Conservation (phyloP, 2,888 invertebrate species). For the Ramazzottius varieornatus region DNA sequence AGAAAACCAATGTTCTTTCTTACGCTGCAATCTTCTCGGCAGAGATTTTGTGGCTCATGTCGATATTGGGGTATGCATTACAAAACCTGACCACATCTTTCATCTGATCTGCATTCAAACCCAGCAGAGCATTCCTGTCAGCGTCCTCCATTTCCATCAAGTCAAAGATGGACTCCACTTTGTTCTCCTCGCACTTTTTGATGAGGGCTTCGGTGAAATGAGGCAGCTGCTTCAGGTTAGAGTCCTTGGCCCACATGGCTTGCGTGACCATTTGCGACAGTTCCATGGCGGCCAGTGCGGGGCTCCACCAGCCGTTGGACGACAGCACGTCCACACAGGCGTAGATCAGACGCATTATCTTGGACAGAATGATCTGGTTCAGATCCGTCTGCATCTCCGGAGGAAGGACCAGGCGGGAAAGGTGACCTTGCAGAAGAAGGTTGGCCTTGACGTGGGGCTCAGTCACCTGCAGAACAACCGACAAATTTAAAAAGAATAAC, state of each 20-base stretch:
- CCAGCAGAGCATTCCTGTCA: conserved; percentile 40
- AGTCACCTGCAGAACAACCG: too few species aligned
- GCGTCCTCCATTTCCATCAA: conserved; percentile 57
- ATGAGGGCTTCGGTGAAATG: conserved; percentile 70
- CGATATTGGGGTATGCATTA: conserved; percentile 94
- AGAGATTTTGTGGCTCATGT: conserved; percentile 64
- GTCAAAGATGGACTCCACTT: conserved; percentile 74
- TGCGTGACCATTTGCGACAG: conserved; percentile 98
- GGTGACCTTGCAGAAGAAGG: conserved; percentile 73
- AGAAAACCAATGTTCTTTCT: conserved; percentile 3
- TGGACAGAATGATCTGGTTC: conserved; percentile 7
- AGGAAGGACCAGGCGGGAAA: conserved; percentile 71
- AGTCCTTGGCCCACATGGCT: conserved; percentile 98
- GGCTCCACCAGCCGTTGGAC: conserved; percentile 89
- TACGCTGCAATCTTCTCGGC: conserved; percentile 38
- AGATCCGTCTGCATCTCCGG: conserved; percentile 77
- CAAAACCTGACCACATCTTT: conserved; percentile 94
- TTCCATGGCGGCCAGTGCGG: conserved; percentile 97
- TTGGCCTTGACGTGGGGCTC: conserved; percentile 94
- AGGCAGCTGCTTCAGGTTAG: conserved; percentile 80
- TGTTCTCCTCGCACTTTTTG: conserved; percentile 67
- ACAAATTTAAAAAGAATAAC: conserved; percentile 1
- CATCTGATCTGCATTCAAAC: conserved; percentile 52
- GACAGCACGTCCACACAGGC: conserved; percentile 77
- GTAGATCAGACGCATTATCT: conserved; percentile 24